phyloP scores from a whole-genome alignment of 2,113 vertebrate species.

The Ictidomys tridecemlineatus region DNA sequence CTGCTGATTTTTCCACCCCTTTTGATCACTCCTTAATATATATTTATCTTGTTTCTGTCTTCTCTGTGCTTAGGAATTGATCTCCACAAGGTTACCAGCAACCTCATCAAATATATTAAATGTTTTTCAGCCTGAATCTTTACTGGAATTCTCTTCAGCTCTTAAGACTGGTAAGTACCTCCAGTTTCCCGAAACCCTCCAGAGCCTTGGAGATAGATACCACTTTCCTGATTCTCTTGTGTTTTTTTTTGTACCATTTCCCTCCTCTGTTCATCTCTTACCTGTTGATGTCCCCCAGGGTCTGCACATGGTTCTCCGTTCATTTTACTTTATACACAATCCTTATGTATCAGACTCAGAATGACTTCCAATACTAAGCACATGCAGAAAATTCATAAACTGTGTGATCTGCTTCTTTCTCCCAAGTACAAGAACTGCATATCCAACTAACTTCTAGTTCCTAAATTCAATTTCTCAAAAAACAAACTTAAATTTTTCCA shows the following conservation, averaged over 20 bases:
- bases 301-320: not conserved
- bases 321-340: not conserved
- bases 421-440: not conserved
- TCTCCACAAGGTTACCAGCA: not conserved
- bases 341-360: not conserved
- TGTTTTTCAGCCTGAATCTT: not conserved
- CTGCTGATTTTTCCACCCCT: not conserved
- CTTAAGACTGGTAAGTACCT: not conserved
- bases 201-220: not conserved
- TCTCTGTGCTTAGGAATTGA: not conserved
- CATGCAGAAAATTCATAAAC: not conserved
- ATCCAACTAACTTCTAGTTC: not conserved
- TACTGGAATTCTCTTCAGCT: not conserved
- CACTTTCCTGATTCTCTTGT: not conserved
- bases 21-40: not conserved
- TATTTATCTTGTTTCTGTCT: not conserved
- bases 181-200: not conserved
- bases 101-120: not conserved
- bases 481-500: not conserved
- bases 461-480: not conserved
- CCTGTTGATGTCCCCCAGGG: not conserved
- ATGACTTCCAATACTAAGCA: not conserved
- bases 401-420: not conserved
- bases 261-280: not conserved
- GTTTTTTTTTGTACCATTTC: not conserved